Conservation (phyloP, 1,140 invertebrate species). For the Homalodisca vitripennis region DNA sequence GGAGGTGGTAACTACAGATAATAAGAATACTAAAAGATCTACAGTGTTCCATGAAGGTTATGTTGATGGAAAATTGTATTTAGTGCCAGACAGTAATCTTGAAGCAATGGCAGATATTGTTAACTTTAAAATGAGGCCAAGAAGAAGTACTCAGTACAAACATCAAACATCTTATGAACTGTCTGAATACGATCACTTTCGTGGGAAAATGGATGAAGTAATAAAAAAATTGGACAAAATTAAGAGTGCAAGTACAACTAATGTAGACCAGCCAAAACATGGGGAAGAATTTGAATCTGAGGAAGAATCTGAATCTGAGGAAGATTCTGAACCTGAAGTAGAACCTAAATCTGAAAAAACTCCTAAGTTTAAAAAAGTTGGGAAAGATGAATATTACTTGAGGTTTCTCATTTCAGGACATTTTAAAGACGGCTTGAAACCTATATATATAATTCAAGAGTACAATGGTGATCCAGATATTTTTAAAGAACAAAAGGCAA, state of each 20-base stretch:
- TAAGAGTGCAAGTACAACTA: background rate
- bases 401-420: background rate
- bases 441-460: conserved; percentile 11
- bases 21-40: background rate
- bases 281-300: background rate
- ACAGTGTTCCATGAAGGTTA: conserved; percentile 9
- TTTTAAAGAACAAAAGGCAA: conserved; percentile 12
- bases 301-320: background rate
- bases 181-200: conserved; percentile 2
- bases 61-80: conserved; percentile 10
- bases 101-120: conserved; percentile 5
- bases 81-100: conserved; percentile 2
- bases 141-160: conserved; percentile 15
- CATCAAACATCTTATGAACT: conserved; percentile 21
- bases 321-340: background rate
- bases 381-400: background rate
- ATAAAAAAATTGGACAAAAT: background rate
- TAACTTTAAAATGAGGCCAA: conserved; percentile 11
- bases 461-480: background rate
- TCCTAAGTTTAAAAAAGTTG: background rate
- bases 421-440: background rate
- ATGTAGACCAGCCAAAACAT: background rate
- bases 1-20: background rate
- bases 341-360: background rate
- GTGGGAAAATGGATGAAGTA: background rate